These are phyloP conservation scores for Sarotherodon lohbergeri DNA, from an alignment of 2,113 vertebrate species.

Conservation along the genomic window DNA sequence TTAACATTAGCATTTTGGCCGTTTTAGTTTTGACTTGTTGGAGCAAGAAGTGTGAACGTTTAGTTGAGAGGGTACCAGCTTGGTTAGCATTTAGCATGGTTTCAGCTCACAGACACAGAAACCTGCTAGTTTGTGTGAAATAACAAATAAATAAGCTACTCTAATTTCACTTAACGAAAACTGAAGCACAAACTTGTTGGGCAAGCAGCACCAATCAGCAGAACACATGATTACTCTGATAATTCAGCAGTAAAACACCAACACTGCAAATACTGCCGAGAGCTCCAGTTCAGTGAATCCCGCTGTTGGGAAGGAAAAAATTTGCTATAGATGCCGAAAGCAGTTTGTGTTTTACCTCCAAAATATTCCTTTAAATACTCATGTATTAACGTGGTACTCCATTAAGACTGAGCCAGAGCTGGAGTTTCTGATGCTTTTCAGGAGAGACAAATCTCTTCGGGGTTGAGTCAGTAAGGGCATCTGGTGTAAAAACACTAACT, in stretches of 20 bases:
- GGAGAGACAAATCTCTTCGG: background rate
- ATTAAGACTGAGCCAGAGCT: background rate
- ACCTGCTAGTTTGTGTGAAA: background rate
- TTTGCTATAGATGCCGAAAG: background rate
- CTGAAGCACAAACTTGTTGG: background rate
- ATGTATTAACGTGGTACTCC: background rate
- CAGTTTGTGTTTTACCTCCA: background rate
- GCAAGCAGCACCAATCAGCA: background rate
- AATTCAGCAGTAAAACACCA: background rate
- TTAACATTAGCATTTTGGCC: background rate
- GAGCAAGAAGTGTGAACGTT: background rate
- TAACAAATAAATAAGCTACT: background rate
- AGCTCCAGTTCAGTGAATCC: background rate
- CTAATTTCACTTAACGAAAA: background rate
- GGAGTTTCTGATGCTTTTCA: background rate
- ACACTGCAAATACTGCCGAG: background rate
- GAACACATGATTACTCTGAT: background rate
- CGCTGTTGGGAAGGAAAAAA: background rate
- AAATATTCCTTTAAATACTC: background rate
- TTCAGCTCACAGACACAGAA: too few species aligned
- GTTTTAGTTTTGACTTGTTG: background rate
- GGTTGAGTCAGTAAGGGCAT: background rate
- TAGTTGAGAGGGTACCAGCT: background rate
- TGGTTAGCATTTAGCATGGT: accelerated
- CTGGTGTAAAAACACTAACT: background rate